phyloP scores from a whole-genome alignment of 2,888 invertebrate species.

The Plemyria rubiginata region DNA sequence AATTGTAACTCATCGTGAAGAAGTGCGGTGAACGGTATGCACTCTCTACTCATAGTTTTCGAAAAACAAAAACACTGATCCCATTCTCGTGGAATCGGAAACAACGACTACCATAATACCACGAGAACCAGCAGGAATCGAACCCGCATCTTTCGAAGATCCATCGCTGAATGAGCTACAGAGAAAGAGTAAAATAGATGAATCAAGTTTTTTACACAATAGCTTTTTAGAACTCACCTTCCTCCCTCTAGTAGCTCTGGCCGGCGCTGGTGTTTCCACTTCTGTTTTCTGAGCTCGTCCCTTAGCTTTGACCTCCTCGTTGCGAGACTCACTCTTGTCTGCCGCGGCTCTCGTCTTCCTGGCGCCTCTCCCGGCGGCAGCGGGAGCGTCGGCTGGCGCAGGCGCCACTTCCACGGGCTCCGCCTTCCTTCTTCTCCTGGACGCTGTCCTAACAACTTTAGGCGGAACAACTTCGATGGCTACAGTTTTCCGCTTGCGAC shows the following conservation, averaged over 20 bases:
- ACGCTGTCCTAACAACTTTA: conserved; percentile 41
- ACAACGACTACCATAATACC: no score
- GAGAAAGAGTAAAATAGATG: not conserved
- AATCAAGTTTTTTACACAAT: not conserved
- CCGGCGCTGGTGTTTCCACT: conserved; percentile 4
- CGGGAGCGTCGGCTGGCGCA: not conserved
- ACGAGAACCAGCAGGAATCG: no score
- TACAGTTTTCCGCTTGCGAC: conserved; percentile 48
- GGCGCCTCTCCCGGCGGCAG: not conserved
- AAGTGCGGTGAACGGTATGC: no score
- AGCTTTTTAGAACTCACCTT: conserved; percentile 14
- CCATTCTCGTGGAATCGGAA: no score
- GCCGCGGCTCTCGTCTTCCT: conserved; percentile 4
- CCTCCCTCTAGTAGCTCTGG: conserved; percentile 24
- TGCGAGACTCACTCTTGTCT: conserved; percentile 1
- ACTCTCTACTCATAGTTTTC: no score
- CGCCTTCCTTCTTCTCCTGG: conserved; percentile 44
- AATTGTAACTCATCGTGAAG: no score
- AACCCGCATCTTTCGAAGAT: no score
- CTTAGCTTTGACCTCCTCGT: conserved; percentile 12
- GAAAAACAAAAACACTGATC: no score
- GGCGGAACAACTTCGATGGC: conserved; percentile 41
- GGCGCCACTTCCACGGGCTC: not conserved
- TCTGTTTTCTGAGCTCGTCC: conserved; percentile 16
- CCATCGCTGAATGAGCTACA: no score